Percentiles rank a stretch among this genome's conserved stretches.
Evolutionary conservation across 1,140 invertebrate species (phyloP).

Genomic region (Papilio helenus): DNA sequence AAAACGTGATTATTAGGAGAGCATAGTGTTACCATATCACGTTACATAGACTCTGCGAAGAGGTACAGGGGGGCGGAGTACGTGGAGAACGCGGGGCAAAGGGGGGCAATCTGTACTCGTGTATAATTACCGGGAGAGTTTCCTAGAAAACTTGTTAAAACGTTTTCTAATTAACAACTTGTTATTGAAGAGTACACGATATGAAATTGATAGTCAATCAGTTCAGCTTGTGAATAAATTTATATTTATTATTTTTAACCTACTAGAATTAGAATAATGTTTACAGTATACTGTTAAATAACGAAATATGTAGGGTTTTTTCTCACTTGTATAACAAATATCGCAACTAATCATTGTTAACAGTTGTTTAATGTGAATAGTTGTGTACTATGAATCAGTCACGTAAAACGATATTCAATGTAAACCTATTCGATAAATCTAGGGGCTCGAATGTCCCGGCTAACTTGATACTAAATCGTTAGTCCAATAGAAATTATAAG

Average conservation of each 20-base stretch:
- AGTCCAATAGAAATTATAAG: slow-evolving; percentile 60
- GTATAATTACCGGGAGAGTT: slow-evolving; percentile 6
- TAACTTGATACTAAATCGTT: slow-evolving; percentile 55
- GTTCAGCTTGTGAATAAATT: neutral
- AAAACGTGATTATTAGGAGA: slow-evolving; percentile 62
- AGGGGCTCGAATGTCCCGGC: slow-evolving; percentile 50
- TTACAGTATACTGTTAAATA: too few relatives aligned
- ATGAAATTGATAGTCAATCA: neutral
- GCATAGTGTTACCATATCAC: slow-evolving; percentile 51
- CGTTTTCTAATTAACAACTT: slow-evolving; percentile 19
- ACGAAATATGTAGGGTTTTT: too few relatives aligned
- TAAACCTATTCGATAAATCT: slow-evolving; percentile 24
- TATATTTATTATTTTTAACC: too few relatives aligned
- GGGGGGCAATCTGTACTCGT: neutral
- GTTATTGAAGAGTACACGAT: neutral
- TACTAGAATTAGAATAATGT: too few relatives aligned
- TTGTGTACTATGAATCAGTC: neutral
- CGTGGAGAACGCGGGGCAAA: slow-evolving; percentile 40
- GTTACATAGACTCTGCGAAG: slow-evolving; percentile 44
- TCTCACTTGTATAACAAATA: too few relatives aligned
- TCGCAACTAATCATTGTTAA: too few relatives aligned
- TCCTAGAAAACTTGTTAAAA: slow-evolving; percentile 20
- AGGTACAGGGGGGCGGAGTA: slow-evolving; percentile 1
- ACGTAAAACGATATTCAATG: slow-evolving; percentile 7
- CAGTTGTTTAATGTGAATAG: neutral